Evolutionary conservation across 2,113 vertebrate genomes (phyloP), one percentile per base, ranked within the genome.

Genomic region (Puntigrus tetrazona): DNA sequence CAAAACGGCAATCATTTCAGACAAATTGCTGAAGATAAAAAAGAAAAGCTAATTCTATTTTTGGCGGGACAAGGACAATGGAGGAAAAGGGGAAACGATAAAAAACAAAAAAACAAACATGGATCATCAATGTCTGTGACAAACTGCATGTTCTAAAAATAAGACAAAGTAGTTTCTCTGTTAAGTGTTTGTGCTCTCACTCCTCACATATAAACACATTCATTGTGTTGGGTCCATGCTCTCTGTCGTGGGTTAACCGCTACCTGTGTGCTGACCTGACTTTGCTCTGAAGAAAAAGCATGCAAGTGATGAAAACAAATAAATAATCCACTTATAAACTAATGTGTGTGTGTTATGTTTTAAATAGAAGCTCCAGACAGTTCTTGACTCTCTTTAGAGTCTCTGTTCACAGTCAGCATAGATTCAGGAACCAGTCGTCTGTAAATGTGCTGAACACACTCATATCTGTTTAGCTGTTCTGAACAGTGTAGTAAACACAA

Each of bases 71-170:
- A 79, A 79, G 82, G 82, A 84, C 52, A 78, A 77, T 45, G 61
- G 70, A 45, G 70, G 55, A 34, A 84, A 85, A 45, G 50, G 65
- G 52, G 29, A 70, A 72, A 69, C 50, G 1, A 69, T 29, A 55
- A 52, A 22, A 14, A 65, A 73, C 38, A 52, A 22, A 14, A 65
- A 73, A 63, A 72, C 90, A 86, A 87, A 76, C 86, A 25, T 5
- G 84, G 52, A 57, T 57, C 52, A 4, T 57, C 52, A 57, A 57
- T 57, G 85, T 88, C 81, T 31, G 65, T 73, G 59, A 85, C 22
- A 78, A 78, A 63, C 55, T 29, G 55, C 34, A 61, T 59, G 31
- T 57, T 55, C n/a, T 43, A 63, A 61, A 78, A 43, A 29, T 43
- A 27, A 29, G 77, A 79, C 57, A 29, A 61, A 79, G 36, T 41